A percentile compares a stretch with the other conserved stretches of the same genome.
Evolutionary conservation across 2,797 vertebrate species (phyloP).

Genomic region (Peromyscus attwateri): DNA sequence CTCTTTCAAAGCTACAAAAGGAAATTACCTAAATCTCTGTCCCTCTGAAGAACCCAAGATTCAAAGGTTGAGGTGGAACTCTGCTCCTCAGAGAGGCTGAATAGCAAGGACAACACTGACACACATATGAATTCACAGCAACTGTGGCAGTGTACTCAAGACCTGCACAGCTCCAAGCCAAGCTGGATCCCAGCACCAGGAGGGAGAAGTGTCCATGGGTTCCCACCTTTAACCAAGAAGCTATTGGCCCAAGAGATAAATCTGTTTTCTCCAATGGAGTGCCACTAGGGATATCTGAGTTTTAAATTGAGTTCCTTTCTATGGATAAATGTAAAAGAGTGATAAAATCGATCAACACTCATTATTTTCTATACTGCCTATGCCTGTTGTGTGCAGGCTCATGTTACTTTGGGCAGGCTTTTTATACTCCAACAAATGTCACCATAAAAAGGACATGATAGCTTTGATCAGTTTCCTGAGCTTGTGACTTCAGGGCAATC

Average conservation of each 20-base stretch:
- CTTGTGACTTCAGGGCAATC: neutral
- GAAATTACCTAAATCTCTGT: too few species aligned
- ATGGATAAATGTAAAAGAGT: neutral
- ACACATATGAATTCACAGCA: neutral
- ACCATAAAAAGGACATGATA: neutral
- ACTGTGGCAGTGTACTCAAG: neutral
- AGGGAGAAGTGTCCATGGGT: neutral
- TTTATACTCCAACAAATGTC: neutral
- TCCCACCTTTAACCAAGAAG: neutral
- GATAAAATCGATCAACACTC: neutral
- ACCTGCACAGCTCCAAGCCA: neutral
- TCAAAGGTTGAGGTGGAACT: too few species aligned
- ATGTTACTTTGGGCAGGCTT: neutral
- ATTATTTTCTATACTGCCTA: neutral
- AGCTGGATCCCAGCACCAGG: neutral
- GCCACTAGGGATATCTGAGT: neutral
- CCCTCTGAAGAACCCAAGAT: too few species aligned
- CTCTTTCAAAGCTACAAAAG: too few species aligned
- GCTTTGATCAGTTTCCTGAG: neutral
- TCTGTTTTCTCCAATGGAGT: neutral
- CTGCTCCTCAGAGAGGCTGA: too few species aligned
- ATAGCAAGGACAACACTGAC: too few species aligned
- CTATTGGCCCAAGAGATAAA: neutral
- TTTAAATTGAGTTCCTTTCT: neutral
- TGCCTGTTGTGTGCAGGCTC: neutral